A percentile compares a stretch with the other conserved stretches of the same genome.
Evolutionary conservation across 2,797 vertebrate genomes (phyloP).

Genomic region (Clarias pachynema): DNA sequence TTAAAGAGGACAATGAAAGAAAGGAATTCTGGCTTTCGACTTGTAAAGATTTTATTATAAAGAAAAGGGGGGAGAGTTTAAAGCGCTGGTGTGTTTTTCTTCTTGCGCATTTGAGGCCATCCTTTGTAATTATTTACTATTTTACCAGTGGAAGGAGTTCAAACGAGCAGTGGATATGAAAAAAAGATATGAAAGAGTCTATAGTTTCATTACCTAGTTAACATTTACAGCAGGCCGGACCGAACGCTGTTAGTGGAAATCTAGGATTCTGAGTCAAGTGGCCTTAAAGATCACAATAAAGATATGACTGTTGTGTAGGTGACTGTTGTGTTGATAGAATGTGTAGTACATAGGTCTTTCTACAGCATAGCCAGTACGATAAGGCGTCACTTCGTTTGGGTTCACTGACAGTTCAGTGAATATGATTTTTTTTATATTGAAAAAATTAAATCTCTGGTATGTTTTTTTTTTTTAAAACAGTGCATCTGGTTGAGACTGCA

Average conservation of each 20-base stretch:
- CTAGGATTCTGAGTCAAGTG: background rate
- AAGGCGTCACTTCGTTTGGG: background rate
- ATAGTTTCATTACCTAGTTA: constrained; percentile 18
- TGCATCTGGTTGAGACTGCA: background rate
- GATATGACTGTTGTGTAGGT: background rate
- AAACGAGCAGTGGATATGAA: background rate
- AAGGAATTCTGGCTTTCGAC: background rate
- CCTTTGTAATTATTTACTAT: constrained; percentile 41
- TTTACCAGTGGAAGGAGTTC: background rate
- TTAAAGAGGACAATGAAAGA: background rate
- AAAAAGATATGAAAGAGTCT: constrained; percentile 8
- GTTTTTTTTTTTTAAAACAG: background rate
- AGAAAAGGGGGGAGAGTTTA: background rate
- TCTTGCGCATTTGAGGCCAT: background rate
- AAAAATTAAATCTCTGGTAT: background rate
- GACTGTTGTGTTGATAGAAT: background rate
- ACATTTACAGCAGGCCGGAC: constrained; percentile 1
- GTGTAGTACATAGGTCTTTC: constrained; percentile 19
- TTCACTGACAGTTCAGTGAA: background rate
- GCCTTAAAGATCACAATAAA: constrained; percentile 29
- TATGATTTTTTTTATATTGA: background rate
- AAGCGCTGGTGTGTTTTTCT: background rate
- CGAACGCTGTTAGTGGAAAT: background rate
- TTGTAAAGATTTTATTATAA: constrained; percentile 1
- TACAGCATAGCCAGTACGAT: constrained; percentile 1